Conservation (phyloP, 2,113 vertebrate genomes). For the Eupsittula cactorum region DNA sequence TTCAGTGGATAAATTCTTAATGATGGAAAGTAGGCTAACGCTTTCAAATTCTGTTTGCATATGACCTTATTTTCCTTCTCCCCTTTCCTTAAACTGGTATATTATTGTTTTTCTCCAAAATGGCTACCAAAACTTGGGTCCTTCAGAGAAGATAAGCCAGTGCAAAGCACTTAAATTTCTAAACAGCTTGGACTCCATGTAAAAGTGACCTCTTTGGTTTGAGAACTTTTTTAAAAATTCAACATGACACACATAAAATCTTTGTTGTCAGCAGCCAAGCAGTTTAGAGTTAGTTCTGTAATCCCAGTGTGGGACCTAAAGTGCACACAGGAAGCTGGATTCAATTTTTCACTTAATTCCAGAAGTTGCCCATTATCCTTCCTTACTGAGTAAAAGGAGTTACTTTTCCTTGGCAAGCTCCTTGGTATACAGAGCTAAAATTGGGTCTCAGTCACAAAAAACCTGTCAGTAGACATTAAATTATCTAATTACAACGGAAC, state of each 20-base stretch:
- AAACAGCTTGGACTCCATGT: conserved; percentile 34
- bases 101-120: conserved; percentile 11
- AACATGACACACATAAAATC: conserved; percentile 65
- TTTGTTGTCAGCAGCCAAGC: conserved; percentile 56
- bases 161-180: conserved; percentile 57
- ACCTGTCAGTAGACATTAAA: conserved; percentile 65
- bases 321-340: conserved; percentile 59
- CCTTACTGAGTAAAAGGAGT: conserved; percentile 48
- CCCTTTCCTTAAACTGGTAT: neutral
- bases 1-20: conserved; percentile 48
- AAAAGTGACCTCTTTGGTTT: conserved; percentile 63
- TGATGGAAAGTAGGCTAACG: conserved; percentile 31
- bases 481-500: conserved; percentile 64
- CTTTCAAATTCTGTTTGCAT: conserved; percentile 36
- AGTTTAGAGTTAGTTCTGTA: conserved; percentile 51
- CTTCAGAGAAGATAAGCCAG: conserved; percentile 2
- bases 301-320: conserved; percentile 55
- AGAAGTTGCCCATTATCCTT: conserved; percentile 69
- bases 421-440: conserved; percentile 61
- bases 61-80: conserved; percentile 32
- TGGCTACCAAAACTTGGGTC: neutral
- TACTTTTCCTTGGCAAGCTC: conserved; percentile 57
- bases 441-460: conserved; percentile 67
- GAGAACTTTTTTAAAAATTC: conserved; percentile 59
- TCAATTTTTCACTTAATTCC: conserved; percentile 70